A percentile compares a stretch with the other conserved stretches of the same genome.
phyloP scores from a whole-genome alignment of 1,140 invertebrate genomes.

The Rhyacophila brunnea region DNA sequence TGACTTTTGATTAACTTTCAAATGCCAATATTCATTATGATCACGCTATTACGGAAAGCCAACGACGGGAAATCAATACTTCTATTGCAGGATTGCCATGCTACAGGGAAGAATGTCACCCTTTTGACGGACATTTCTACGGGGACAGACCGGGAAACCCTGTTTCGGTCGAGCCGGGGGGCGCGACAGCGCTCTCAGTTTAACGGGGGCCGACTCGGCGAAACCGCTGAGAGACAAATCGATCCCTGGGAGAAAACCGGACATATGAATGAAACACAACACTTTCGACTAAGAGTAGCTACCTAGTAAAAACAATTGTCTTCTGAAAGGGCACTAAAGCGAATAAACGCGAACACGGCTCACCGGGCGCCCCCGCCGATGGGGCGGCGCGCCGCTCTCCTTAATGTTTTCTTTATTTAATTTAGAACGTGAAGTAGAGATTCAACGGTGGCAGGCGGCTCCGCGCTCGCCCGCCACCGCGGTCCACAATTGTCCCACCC shows the following conservation, averaged over 20 bases:
- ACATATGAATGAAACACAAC: constrained; percentile 16
- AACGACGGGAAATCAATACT: no score
- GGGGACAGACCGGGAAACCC: no score
- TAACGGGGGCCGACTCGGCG: background rate
- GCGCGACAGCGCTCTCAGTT: no score
- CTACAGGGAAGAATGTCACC: no score
- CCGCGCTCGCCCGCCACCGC: background rate
- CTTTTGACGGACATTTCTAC: no score
- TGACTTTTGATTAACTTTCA: no score
- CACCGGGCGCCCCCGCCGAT: constrained; percentile 3
- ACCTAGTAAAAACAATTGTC: constrained; percentile 16
- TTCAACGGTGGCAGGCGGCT: background rate
- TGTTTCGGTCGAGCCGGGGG: no score
- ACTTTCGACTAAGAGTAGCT: constrained; percentile 16
- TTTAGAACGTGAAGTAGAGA: background rate
- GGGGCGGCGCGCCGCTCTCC: background rate
- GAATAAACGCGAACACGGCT: constrained; percentile 9
- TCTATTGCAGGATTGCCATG: no score
- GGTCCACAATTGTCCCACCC: background rate
- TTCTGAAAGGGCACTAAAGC: constrained; percentile 26
- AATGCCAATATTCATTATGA: no score
- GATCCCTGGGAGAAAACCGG: constrained; percentile 8
- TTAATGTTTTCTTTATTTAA: background rate
- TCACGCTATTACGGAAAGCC: no score
- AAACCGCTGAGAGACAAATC: background rate